These are phyloP conservation scores for Haliclona indistincta DNA, from an alignment of 37 sponge, comb jelly and placozoan species.

Conservation along the genomic window DNA sequence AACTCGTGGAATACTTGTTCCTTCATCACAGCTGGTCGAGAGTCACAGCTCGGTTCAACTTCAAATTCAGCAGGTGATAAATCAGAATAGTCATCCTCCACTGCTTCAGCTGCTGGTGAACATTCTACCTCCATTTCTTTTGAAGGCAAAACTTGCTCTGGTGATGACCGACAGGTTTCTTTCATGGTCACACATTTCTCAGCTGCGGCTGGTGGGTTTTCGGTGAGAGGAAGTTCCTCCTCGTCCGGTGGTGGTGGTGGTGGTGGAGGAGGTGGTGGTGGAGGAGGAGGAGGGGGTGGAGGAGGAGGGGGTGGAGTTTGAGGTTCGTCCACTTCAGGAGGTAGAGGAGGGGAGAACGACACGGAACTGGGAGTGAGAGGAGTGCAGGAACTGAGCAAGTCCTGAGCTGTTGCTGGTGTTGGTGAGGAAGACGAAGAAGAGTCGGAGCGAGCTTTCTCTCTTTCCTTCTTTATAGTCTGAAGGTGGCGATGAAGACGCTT, in stretches of 20 bases:
- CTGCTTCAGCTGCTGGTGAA: too few relatives aligned
- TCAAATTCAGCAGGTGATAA: too few relatives aligned
- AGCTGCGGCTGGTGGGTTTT: too few relatives aligned
- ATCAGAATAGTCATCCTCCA: too few relatives aligned
- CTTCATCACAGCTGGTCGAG: too few relatives aligned
- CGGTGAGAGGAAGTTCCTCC: too few relatives aligned
- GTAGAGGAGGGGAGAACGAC: neutral
- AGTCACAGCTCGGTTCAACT: too few relatives aligned
- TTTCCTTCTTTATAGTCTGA: neutral
- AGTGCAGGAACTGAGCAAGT: neutral
- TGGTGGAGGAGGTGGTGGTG: neutral
- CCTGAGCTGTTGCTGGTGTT: neutral
- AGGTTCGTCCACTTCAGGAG: neutral
- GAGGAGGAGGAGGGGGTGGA: neutral
- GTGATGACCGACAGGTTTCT: too few relatives aligned
- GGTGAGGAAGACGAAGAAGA: neutral
- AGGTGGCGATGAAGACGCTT: neutral
- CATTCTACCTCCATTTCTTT: too few relatives aligned
- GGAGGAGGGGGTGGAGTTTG: neutral
- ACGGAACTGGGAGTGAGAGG: neutral
- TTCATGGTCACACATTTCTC: too few relatives aligned
- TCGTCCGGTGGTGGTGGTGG: neutral
- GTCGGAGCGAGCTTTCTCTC: neutral
- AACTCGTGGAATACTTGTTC: too few relatives aligned
- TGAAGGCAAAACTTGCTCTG: too few relatives aligned